Percentiles rank a stretch among this genome's conserved stretches.
Conservation (phyloP, 2,113 vertebrate genomes). For the Hemichromis elongatus region DNA sequence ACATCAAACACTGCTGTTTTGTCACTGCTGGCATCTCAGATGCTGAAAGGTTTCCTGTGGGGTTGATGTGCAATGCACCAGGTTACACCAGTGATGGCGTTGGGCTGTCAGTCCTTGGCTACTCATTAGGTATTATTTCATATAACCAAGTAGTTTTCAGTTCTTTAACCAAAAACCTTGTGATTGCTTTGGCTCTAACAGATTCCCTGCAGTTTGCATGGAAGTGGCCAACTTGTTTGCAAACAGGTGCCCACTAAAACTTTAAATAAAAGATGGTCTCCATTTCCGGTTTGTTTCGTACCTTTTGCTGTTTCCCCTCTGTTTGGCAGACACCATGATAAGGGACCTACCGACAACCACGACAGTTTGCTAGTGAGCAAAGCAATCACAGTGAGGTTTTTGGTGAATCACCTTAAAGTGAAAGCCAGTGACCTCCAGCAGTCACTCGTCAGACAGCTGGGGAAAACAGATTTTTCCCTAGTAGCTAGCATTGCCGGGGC, state of each 20-base stretch:
- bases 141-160: neutral
- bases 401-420: accelerated
- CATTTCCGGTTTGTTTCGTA: neutral
- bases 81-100: neutral
- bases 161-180: neutral
- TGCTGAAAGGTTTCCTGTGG: neutral
- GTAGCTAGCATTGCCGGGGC: neutral
- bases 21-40: neutral
- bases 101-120: neutral
- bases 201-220: neutral
- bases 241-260: neutral
- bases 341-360: neutral
- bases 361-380: neutral
- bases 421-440: neutral
- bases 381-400: neutral
- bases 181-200: neutral
- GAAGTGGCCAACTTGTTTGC: neutral
- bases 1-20: neutral
- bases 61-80: accelerated
- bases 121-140: neutral
- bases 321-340: neutral
- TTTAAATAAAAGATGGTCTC: neutral
- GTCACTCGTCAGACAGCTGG: neutral
- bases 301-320: neutral
- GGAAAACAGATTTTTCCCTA: neutral